phyloP scores from a whole-genome alignment of 2,888 invertebrate species.

The Gerris lacustris region DNA sequence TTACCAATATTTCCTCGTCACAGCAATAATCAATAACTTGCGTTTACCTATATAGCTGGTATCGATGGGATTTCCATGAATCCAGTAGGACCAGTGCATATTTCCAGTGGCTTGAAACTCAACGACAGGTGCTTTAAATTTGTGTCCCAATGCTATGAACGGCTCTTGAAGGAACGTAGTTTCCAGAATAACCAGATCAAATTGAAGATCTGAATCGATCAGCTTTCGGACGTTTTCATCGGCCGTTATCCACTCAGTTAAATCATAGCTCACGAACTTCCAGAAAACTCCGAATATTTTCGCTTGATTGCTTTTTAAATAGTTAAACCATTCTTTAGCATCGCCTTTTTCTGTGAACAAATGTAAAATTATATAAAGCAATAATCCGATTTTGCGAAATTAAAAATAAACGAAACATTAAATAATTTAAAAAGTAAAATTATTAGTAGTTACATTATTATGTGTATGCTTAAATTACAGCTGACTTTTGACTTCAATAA shows the following conservation, averaged over 20 bases:
- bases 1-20: no score
- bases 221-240: background rate
- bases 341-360: no score
- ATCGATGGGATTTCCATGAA: conserved; percentile 3
- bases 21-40: background rate
- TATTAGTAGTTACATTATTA: no score
- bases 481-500: no score
- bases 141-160: background rate
- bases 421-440: no score
- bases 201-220: background rate
- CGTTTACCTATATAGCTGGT: background rate
- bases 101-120: background rate
- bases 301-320: no score
- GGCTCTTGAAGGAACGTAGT: conserved; percentile 2
- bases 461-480: no score
- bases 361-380: no score
- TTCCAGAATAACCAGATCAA: conserved; percentile 1
- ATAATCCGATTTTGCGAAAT: no score
- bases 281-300: no score
- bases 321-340: no score
- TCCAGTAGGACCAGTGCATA: background rate
- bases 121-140: conserved; percentile 6
- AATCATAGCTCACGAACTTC: background rate
- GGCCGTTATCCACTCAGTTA: background rate
- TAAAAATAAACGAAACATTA: no score